Evolutionary conservation across 2,888 invertebrate genomes (phyloP), one percentile per base, ranked within the genome.

Genomic region (Lithophane leautieri): DNA sequence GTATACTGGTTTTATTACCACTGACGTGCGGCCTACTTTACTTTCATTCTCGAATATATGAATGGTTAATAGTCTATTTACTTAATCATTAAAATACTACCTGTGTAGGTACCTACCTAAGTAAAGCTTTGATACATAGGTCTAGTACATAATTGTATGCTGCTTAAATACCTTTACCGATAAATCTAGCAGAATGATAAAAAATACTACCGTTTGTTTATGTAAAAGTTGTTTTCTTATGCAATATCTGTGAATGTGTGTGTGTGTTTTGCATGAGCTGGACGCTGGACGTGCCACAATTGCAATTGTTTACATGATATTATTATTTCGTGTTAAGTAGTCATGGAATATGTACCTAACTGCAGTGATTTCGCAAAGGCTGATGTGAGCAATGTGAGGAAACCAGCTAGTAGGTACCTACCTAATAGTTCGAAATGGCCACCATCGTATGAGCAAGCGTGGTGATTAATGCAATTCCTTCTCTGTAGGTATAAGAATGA

Each of bases 261-360:
- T 28, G 66, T 61, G 47, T 34, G 47, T 71, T n/a, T 50, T 62
- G 62, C 34, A 61, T 60, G 40, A 72, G 62, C 25, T 62, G 52
- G 63, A 54, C 61, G 61, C 34, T 72, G 71, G 68, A 61, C 52
- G 70, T 78, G 58, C 56, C 73, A 62, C 60, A 47, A 22, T 25
- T 70, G 50, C 60, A 60, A 50, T 56, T 78, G 72, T 75, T 76
- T 83, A 71, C 61, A 78, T 77, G 78, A 81, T 63, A 66, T 40
- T 65, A 28, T 54, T 65, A 76, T 65, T 76, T 50, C 42, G 16
- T 54, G n/a, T 25, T 47, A 40, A 14, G 12, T 7, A 50, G 4
- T n/a, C 25, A 28, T 28, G 25, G 19, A 22, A 3, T 58, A 66
- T 22, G 19, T 54, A 54, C 25, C 4, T 40, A 34, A 28, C 19